phyloP scores from a whole-genome alignment of 2,888 invertebrate species.

The Epistrophella euchroma region DNA sequence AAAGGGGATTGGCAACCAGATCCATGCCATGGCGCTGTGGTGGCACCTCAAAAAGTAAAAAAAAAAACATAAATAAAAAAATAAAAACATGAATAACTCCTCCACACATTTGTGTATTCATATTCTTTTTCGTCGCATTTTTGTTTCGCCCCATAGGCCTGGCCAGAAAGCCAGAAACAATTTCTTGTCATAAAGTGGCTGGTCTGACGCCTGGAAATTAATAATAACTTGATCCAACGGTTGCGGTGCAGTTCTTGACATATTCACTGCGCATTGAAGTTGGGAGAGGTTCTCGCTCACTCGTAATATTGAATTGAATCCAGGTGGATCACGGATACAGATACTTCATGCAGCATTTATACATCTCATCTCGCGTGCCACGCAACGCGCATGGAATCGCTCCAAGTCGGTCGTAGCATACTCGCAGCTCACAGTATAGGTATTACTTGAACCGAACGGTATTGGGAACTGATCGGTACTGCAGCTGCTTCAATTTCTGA shows the following conservation, averaged over 20 bases:
- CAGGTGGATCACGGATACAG: constrained; percentile 34
- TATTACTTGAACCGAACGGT: constrained; percentile 60
- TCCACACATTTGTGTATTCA: constrained; percentile 58
- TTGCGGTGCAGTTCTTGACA: constrained; percentile 74
- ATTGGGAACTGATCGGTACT: constrained; percentile 71
- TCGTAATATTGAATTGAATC: background rate
- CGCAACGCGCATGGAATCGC: constrained; percentile 68
- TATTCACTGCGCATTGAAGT: constrained; percentile 68
- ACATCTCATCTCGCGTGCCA: constrained; percentile 72
- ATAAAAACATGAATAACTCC: constrained; percentile 52
- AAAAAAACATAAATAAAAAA: background rate
- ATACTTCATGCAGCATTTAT: constrained; percentile 42
- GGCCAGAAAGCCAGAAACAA: constrained; percentile 69
- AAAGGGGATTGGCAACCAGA: constrained; percentile 74
- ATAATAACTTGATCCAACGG: constrained; percentile 76
- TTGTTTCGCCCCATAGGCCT: constrained; percentile 41
- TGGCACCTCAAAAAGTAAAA: constrained; percentile 66
- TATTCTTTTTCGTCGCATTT: too few relatives aligned
- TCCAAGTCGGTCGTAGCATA: constrained; percentile 16
- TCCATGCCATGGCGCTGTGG: constrained; percentile 63
- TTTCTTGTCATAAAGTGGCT: constrained; percentile 76
- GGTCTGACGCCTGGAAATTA: constrained; percentile 74
- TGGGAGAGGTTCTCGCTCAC: constrained; percentile 62
- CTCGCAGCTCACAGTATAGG: background rate
- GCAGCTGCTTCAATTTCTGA: constrained; percentile 59